Percentiles rank a stretch among this genome's conserved stretches.
Evolutionary conservation across 2,113 vertebrate species (phyloP).

Genomic region (Prietella phreatophila): DNA sequence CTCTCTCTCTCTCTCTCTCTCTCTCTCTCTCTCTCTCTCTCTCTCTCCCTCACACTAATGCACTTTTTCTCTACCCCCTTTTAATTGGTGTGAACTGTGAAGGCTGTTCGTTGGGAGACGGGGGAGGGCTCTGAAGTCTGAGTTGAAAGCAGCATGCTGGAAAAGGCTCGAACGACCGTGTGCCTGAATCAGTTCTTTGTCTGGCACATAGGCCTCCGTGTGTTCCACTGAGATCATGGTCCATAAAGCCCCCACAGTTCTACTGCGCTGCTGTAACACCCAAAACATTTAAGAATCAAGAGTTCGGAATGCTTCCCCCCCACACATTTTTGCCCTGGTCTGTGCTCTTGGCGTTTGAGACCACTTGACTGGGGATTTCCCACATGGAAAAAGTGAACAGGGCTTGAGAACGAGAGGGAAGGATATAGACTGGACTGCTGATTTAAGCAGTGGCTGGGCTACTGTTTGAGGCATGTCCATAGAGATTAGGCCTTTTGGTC

Average conservation of each 20-base stretch:
- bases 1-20: conserved; percentile 36
- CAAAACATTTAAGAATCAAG: conserved; percentile 68
- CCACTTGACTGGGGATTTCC: conserved; percentile 54
- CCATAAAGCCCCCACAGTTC: conserved; percentile 75
- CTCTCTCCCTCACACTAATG: not conserved
- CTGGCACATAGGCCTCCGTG: conserved; percentile 58
- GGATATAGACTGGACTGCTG: not conserved
- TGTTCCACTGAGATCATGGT: conserved; percentile 58
- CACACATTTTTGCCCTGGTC: conserved; percentile 17
- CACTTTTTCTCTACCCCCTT: not conserved
- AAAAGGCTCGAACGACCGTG: conserved; percentile 20
- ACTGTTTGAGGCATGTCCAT: conserved; percentile 48
- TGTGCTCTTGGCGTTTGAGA: conserved; percentile 48
- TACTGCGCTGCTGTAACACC: conserved; percentile 62
- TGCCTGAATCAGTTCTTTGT: conserved; percentile 77
- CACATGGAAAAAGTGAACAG: conserved; percentile 55
- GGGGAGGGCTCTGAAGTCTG: conserved; percentile 57
- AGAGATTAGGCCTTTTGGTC: conserved; percentile 68
- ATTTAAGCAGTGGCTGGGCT: conserved; percentile 26
- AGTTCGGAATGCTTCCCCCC: conserved; percentile 64
- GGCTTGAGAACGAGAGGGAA: conserved; percentile 7
- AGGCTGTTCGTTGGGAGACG: conserved; percentile 49
- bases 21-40: conserved; percentile 46
- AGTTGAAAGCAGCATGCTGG: conserved; percentile 51
- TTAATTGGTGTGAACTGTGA: conserved; percentile 35